Evolutionary conservation across 2,113 vertebrate genomes (phyloP), one percentile per base, ranked within the genome.

Genomic region (Oreochromis niloticus): DNA sequence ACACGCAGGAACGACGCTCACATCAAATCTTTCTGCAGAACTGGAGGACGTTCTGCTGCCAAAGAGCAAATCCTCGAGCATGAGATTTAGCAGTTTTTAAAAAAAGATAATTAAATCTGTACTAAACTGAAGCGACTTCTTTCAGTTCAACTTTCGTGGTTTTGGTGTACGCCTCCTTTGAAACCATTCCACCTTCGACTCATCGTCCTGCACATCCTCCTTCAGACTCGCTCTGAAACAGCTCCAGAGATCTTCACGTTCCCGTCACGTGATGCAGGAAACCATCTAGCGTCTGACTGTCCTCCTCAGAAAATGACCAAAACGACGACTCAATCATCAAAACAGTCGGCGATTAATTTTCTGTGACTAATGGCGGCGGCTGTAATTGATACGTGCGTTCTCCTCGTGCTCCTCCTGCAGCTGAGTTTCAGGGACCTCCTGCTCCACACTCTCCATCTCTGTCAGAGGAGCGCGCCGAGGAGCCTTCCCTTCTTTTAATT

Each of bases 391-490:
- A 85, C 56, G 82, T 84, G 84, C 52, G 81, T 82, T 81, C 9
- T 27, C 78, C 59, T 59, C 9, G 6, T 39, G 36, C 54, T 52
- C 12, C 55, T 52, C 19, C 12, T 61, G 66, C 87, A 92, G 87
- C 95, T 95, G 95, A 96, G 96, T 95, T 91, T 93, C 93, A n/a
- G 94, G 95, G 85, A 87, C 85, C 90, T 90, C 93, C 93, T 96
- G 93, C 95, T 90, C 94, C 95, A 96, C 93, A 95, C 96, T 95
- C 97, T 99, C 97, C 97, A 98, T 99, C 98, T 98, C 96, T 99
- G 98, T 99, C 98, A 99, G 97, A 97, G 98, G 97, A 96, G 73
- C 92, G 96, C 97, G 97, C 96, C 89, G 94, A 96, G 92, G 89
- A 94, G 95, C 96, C 95, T 95, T 96, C 96, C 96, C 96, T 97